These are phyloP conservation scores for Fistularia tabacaria DNA, from an alignment of 2,797 vertebrate species.

Conservation along the genomic window DNA sequence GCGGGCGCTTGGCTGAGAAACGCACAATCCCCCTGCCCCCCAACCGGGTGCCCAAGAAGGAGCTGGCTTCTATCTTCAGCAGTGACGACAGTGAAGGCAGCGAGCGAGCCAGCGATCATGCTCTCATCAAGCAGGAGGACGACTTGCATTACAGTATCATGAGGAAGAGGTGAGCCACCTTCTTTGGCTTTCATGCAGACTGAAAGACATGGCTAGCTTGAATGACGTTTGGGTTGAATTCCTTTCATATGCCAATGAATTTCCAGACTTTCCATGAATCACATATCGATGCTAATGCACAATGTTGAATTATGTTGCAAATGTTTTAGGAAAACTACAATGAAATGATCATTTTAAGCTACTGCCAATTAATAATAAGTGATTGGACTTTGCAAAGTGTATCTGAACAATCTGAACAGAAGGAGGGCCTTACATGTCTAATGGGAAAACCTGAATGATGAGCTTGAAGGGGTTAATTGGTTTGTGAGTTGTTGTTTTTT, in stretches of 20 bases:
- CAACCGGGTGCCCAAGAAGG: slow-evolving; percentile 87
- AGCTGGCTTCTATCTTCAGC: slow-evolving; percentile 84
- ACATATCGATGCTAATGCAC: neutral
- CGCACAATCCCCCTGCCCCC: slow-evolving; percentile 89
- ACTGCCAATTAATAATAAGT: too few species aligned
- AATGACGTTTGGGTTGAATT: slow-evolving; percentile 2
- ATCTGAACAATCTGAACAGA: too few species aligned
- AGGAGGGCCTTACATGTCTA: too few species aligned
- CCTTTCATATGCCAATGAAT: neutral
- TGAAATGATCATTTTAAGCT: too few species aligned
- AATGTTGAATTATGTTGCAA: neutral
- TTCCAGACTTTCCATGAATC: too few species aligned
- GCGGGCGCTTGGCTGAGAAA: slow-evolving; percentile 95
- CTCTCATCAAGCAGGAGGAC: slow-evolving; percentile 91
- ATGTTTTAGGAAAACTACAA: too few species aligned
- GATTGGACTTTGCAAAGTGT: too few species aligned
- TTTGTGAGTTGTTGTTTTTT: slow-evolving; percentile 47
- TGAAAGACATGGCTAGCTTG: neutral
- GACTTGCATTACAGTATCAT: slow-evolving; percentile 90
- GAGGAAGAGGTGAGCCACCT: slow-evolving; percentile 88
- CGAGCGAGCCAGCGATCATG: slow-evolving; percentile 81
- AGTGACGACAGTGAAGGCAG: slow-evolving; percentile 90
- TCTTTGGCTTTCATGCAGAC: neutral
- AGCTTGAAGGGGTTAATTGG: slow-evolving; percentile 54
- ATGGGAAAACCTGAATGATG: slow-evolving; percentile 4